These are phyloP conservation scores for Gambusia affinis DNA, from an alignment of 2,113 vertebrate genomes.

Conservation along the genomic window DNA sequence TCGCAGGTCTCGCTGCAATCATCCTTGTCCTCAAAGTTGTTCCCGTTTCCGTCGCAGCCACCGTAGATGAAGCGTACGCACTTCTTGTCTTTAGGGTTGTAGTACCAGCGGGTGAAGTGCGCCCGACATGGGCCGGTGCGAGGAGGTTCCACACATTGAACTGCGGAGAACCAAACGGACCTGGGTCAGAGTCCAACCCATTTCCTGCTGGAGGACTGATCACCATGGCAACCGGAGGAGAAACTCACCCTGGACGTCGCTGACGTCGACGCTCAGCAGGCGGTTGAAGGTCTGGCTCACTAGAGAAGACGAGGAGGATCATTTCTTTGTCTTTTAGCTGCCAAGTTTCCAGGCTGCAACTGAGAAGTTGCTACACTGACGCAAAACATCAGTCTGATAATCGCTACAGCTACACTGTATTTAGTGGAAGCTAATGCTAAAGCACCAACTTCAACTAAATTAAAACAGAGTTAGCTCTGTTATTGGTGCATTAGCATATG, in stretches of 20 bases:
- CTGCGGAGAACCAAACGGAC: constrained; percentile 58
- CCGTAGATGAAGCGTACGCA: constrained; percentile 89
- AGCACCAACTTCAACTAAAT: no score
- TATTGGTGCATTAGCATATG: no score
- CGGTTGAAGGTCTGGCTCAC: constrained; percentile 68
- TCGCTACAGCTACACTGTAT: no score
- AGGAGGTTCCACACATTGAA: constrained; percentile 86
- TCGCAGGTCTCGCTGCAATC: constrained; percentile 81
- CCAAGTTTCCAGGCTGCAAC: no score
- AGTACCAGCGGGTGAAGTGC: constrained; percentile 87
- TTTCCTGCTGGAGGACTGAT: neutral
- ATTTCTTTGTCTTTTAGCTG: no score
- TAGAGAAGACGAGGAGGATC: constrained; percentile 36
- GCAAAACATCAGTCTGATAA: no score
- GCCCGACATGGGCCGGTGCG: constrained; percentile 84
- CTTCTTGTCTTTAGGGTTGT: constrained; percentile 82
- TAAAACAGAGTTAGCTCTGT: no score
- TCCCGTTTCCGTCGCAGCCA: constrained; percentile 86
- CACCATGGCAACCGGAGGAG: neutral
- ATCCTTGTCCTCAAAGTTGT: constrained; percentile 85
- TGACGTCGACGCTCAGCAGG: constrained; percentile 63
- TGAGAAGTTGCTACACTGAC: no score
- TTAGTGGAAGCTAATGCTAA: no score
- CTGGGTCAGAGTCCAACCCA: neutral
- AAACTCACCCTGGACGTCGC: constrained; percentile 57